Evolutionary conservation across 2,888 invertebrate species (phyloP).

Genomic region (Drosophila rellima): DNA sequence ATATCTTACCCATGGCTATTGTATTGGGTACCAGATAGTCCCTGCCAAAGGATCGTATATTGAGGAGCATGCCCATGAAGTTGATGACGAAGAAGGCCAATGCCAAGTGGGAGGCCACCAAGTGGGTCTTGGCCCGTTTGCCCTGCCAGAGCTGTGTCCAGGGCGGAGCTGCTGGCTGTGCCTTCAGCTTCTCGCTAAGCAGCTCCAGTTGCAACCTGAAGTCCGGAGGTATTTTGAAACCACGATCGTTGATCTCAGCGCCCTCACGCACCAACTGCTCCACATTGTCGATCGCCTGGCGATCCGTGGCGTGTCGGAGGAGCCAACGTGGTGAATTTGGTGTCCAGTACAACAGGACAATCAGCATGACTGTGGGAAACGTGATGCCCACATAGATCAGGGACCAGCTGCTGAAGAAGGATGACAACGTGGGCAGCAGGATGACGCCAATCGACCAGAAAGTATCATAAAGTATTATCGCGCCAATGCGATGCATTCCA

Average conservation of each 20-base stretch:
- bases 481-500: conserved; percentile 84
- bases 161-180: conserved; percentile 73
- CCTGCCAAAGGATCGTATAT: conserved; percentile 86
- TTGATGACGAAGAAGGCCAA: conserved; percentile 84
- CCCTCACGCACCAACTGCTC: conserved; percentile 83
- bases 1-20: conserved; percentile 84
- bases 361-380: conserved; percentile 84
- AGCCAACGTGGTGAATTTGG: conserved; percentile 86
- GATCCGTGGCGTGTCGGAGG: conserved; percentile 81
- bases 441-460: conserved; percentile 86
- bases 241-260: conserved; percentile 84
- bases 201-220: conserved; percentile 79
- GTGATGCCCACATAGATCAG: conserved; percentile 86
- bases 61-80: conserved; percentile 86
- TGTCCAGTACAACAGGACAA: conserved; percentile 85
- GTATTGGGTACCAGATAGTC: conserved; percentile 85
- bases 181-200: conserved; percentile 75
- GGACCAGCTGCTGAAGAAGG: conserved; percentile 85
- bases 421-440: conserved; percentile 84
- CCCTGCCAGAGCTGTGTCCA: conserved; percentile 84
- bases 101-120: conserved; percentile 84
- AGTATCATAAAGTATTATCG: conserved; percentile 85
- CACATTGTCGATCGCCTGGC: conserved; percentile 77
- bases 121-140: conserved; percentile 80
- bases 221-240: conserved; percentile 81